phyloP scores from a whole-genome alignment of 2,888 invertebrate species.

The Deroplatys truncata region DNA sequence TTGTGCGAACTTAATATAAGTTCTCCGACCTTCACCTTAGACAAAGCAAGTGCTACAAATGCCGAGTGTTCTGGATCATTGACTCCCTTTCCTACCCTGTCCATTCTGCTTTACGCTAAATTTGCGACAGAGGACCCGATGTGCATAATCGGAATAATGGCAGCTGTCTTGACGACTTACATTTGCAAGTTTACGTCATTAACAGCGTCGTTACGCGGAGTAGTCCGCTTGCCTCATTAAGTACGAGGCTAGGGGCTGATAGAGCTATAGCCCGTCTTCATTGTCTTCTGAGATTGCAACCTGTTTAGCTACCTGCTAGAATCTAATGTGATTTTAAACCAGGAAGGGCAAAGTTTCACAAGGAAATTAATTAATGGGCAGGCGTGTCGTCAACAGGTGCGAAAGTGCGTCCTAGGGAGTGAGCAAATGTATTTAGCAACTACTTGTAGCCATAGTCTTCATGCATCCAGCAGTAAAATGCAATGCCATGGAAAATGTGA shows the following conservation, averaged over 20 bases:
- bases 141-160: not conserved
- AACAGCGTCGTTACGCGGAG: not conserved
- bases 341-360: not conserved
- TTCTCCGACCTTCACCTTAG: not conserved
- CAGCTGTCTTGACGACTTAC: not conserved
- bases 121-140: not conserved
- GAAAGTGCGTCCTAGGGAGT: not conserved
- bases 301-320: not conserved
- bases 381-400: not conserved
- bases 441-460: not conserved
- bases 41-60: not conserved
- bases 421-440: not conserved
- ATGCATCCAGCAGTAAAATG: too few species aligned
- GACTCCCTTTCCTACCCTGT: not conserved
- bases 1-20: too few species aligned
- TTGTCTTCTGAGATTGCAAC: not conserved
- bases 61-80: not conserved
- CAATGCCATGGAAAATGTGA: too few species aligned
- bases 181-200: slow-evolving; percentile 13
- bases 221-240: not conserved
- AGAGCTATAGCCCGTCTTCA: not conserved
- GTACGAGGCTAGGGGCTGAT: not conserved
- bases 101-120: not conserved
- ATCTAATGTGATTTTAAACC: not conserved
- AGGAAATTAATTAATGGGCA: not conserved